Evolutionary conservation across 2,113 vertebrate species (phyloP), one percentile per base, ranked within the genome.

Genomic region (Tenrec ecaudatus): DNA sequence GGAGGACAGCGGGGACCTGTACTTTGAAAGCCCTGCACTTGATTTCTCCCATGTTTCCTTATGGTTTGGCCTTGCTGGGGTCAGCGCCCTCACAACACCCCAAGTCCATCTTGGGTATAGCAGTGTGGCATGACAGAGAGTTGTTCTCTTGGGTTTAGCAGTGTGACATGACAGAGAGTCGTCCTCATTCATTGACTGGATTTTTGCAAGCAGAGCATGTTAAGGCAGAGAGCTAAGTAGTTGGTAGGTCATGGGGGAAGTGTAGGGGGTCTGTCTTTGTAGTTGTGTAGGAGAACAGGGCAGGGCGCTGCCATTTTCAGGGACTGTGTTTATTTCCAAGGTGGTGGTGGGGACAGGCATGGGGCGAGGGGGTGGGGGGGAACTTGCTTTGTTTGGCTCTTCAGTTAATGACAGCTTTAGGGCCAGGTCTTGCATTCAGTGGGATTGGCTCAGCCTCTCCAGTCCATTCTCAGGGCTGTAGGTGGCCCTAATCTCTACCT

Each of bases 181-280:
- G 6, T 53, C 23, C n/a, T 86, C 36, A 36, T 68, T 90, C 47
- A 91, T n/a, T 78, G 53, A 60, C 0, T 66, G 33, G 11, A n/a
- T 33, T 79, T 84, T 88, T 69, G 31, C 76, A 75, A 4, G 10
- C 89, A 75, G 23, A 60, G 5, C 53, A 3, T 87, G 23, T 71
- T 66, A 53, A 33, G 2, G 29, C 19, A 33, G 66, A 53, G 29
- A 36, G 19, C 69, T 83, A 19, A 43, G 29, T 33, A 14, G 57
- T 36, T 38, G 25, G 15, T 36, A 38, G 58, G 3, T 78, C 25
- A 36, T 2, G 27, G 25, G 16, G 31, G 81, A 73, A 38, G 12
- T 68, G 53, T 14, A 40, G 3, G 85, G 68, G 81, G 69, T 83
- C 71, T 92, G 40, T 83, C 27, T 40, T 89, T 75, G 60, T 19